Conservation (phyloP, 2,113 vertebrate species). For the Callionymus lyra region DNA sequence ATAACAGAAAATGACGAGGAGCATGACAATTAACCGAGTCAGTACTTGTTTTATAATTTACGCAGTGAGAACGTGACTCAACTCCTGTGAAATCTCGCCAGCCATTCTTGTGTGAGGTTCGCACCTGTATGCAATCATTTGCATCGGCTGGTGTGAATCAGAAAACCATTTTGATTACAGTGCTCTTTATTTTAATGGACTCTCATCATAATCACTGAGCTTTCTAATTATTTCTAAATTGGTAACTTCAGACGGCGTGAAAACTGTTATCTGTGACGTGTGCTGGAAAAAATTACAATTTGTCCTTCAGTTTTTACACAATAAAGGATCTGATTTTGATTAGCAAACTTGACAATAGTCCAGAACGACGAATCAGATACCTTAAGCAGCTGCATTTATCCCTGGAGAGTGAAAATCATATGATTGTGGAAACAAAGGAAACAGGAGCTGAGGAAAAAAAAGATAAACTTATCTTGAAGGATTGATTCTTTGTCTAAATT, state of each 20-base stretch:
- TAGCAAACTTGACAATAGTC: too few species aligned
- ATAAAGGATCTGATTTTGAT: background rate
- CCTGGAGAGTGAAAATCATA: too few species aligned
- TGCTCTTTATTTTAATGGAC: conserved; percentile 49
- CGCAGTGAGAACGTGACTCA: too few species aligned
- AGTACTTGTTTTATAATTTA: too few species aligned
- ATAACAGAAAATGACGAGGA: too few species aligned
- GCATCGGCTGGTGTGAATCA: conserved; percentile 8
- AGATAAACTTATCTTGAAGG: too few species aligned
- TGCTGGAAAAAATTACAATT: conserved; percentile 37
- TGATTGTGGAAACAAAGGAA: too few species aligned
- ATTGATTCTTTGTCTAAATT: too few species aligned
- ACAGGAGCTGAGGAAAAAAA: too few species aligned
- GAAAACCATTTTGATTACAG: conserved; percentile 49
- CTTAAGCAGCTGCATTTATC: background rate
- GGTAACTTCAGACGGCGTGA: conserved; percentile 43
- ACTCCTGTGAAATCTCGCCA: background rate
- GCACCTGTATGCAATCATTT: conserved; percentile 15
- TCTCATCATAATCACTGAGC: conserved; percentile 55
- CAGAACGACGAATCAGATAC: too few species aligned
- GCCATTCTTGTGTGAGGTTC: background rate
- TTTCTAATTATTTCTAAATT: conserved; percentile 48
- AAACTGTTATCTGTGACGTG: conserved; percentile 40
- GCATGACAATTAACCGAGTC: too few species aligned
- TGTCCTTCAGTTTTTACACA: conserved; percentile 9